A percentile compares a stretch with the other conserved stretches of the same genome.
phyloP scores from a whole-genome alignment of 2,888 invertebrate species.

The Saturnia pavonia region DNA sequence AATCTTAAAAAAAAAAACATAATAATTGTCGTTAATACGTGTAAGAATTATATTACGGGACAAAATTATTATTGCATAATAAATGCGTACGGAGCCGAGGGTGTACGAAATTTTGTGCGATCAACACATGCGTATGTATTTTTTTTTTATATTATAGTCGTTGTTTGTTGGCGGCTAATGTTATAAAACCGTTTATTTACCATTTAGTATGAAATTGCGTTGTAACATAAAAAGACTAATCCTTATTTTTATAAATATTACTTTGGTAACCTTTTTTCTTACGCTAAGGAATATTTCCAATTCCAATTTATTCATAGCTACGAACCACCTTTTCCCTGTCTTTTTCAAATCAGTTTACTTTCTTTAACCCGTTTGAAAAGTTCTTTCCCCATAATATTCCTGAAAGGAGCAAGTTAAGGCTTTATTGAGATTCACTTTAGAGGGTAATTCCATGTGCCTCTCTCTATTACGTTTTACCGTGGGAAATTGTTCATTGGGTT shows the following conservation, averaged over 20 bases:
- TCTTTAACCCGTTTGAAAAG: slow-evolving; percentile 73
- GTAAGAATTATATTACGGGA: too few species aligned
- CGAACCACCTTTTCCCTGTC: slow-evolving; percentile 75
- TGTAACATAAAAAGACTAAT: background rate
- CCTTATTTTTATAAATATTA: background rate
- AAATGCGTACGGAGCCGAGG: too few species aligned
- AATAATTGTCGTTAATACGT: too few species aligned
- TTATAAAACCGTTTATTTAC: background rate
- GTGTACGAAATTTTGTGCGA: too few species aligned
- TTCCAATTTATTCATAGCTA: slow-evolving; percentile 59
- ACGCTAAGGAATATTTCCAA: slow-evolving; percentile 43
- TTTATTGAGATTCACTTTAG: slow-evolving; percentile 68
- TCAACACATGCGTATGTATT: background rate
- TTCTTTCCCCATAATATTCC: slow-evolving; percentile 63
- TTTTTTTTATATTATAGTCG: background rate
- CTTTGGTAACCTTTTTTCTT: slow-evolving; percentile 25
- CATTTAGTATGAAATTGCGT: background rate
- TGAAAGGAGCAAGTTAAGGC: slow-evolving; percentile 41
- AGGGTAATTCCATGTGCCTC: slow-evolving; percentile 52
- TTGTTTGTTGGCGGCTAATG: background rate
- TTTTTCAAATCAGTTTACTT: slow-evolving; percentile 64
- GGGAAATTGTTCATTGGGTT: slow-evolving; percentile 51
- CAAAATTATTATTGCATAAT: too few species aligned
- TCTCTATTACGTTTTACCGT: slow-evolving; percentile 62
- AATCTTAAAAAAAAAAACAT: too few species aligned